A percentile compares a stretch with the other conserved stretches of the same genome.
Conservation (phyloP, 2,888 invertebrate genomes). For the Sepiola atlantica region DNA sequence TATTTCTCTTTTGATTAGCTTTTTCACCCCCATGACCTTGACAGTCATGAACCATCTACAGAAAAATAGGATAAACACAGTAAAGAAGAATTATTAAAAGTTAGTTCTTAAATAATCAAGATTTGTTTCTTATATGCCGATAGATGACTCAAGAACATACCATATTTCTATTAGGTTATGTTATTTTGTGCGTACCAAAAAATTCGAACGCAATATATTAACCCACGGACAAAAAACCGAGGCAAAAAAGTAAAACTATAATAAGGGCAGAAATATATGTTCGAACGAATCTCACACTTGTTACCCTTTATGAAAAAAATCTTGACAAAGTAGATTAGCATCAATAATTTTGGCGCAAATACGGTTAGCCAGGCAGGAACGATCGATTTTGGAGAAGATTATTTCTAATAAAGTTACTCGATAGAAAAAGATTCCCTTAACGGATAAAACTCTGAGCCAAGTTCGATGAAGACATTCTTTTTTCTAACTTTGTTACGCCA, state of each 20-base stretch:
- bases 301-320: no score
- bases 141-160: no score
- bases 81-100: no score
- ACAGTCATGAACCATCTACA: no score
- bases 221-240: neutral
- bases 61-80: no score
- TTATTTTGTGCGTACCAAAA: neutral
- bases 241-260: neutral
- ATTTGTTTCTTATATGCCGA: no score
- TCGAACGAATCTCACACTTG: no score
- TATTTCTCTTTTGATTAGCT: no score
- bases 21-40: no score
- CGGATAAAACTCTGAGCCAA: neutral
- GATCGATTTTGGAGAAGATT: neutral
- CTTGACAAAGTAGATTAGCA: neutral
- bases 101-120: no score
- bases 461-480: neutral
- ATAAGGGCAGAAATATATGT: neutral
- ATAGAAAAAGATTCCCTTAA: neutral
- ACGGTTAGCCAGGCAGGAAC: neutral
- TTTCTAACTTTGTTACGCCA: neutral
- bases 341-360: neutral
- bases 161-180: no score
- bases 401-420: neutral
- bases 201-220: neutral